phyloP scores from a whole-genome alignment of 2,113 vertebrate genomes.

The Pterocles burchelli region DNA sequence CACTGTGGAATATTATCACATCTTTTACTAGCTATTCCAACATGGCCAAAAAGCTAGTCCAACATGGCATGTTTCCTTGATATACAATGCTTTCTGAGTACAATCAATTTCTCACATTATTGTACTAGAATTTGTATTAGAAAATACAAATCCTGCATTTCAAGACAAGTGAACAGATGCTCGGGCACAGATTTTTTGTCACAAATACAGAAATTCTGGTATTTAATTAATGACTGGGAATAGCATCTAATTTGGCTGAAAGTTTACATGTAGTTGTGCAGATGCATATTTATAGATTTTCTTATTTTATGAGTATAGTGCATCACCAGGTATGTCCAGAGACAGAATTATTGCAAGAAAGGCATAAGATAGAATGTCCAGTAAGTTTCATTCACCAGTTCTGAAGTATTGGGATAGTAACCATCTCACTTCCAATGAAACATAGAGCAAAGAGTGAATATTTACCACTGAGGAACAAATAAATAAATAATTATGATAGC shows the following conservation, averaged over 20 bases:
- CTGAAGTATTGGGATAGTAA: background rate
- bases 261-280: background rate
- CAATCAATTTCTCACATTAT: background rate
- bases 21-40: background rate
- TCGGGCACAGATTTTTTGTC: background rate
- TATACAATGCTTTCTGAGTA: background rate
- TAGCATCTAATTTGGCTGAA: background rate
- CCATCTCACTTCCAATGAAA: background rate
- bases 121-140: background rate
- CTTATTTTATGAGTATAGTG: background rate
- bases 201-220: background rate
- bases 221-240: background rate
- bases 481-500: background rate
- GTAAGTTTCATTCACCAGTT: background rate
- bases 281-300: background rate
- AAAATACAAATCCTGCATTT: background rate
- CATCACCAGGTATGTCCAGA: background rate
- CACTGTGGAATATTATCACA: background rate
- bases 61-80: background rate
- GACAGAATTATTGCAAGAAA: background rate
- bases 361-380: background rate
- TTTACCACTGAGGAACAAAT: background rate
- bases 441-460: background rate
- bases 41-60: background rate
- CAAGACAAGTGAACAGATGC: slow-evolving; percentile 20